phyloP scores from a whole-genome alignment of 53 echinoderm and acorn worm genomes.

The Henricia sp. region DNA sequence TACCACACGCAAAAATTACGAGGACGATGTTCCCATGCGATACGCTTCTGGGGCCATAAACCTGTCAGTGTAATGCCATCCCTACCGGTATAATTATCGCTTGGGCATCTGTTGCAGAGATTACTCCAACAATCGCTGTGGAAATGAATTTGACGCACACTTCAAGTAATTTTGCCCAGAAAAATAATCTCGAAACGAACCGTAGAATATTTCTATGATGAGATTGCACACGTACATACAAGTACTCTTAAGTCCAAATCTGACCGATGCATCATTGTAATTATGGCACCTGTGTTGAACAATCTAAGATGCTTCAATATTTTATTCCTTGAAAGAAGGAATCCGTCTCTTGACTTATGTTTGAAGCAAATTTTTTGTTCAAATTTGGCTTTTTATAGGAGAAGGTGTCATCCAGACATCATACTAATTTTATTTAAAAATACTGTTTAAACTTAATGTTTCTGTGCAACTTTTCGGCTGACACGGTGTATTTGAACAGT shows the following conservation, averaged over 20 bases:
- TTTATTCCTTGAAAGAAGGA: no score
- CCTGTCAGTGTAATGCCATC: conserved; percentile 43
- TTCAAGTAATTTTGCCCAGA: neutral
- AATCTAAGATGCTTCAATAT: neutral
- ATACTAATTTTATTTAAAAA: no score
- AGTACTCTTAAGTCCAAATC: no score
- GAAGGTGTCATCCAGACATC: no score
- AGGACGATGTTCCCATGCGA: neutral
- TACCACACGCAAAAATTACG: conserved; percentile 18
- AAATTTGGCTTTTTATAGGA: no score
- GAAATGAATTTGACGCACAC: conserved; percentile 12
- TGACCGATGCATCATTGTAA: conserved; percentile 2
- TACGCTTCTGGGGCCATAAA: conserved; percentile 32
- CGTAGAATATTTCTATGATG: conserved; percentile 21
- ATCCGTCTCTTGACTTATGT: no score
- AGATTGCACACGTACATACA: neutral
- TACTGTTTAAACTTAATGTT: no score
- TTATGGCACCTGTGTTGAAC: conserved; percentile 1
- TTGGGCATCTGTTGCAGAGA: conserved; percentile 22
- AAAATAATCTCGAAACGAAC: conserved; percentile 25
- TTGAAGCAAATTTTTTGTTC: no score
- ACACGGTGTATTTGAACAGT: no score
- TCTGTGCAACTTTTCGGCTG: no score
- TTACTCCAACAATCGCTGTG: neutral
- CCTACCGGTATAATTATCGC: conserved; percentile 7